Evolutionary conservation across 35 echinoderm and acorn worm genomes (phyloP), one percentile per base, ranked within the genome.

Genomic region (Acanthaster planci): DNA sequence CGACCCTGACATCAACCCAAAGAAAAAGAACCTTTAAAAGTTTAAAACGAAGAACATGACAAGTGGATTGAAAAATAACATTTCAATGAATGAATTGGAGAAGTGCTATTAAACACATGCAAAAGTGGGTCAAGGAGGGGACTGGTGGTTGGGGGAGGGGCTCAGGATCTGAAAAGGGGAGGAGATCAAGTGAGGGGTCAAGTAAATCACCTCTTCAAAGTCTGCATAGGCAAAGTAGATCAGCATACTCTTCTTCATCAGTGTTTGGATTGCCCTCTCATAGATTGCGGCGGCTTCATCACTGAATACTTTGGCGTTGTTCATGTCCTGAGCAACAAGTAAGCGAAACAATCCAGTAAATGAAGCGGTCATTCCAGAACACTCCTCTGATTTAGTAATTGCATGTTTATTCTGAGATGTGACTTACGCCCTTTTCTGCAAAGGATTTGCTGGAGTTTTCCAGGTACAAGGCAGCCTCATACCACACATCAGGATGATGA

Each of bases 181-280:
- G 42, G 42, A 6, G 42, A 6, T 47, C 42, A 47, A 12, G 42
- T 4, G 59, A 67, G 59, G 23, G 7, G 59, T 40, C 5, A 55
- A 10, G 8, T 26, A 6, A 64, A 44, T 52, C 82, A 97, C 95
- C 91, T 99, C 96, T 94, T 99, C 96, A 91, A 99, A 99, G 72
- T 99, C 96, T 75, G 92, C 96, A 86, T 99, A 99, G 19, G 96
- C 96, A 89, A 99, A 99, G 86, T 99, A 99, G 51, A 92, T 93
- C 2, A 99, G 84, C 88, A 94, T 91, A 51, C 93, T 99, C 26
- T 84, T 94, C 89, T 99, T 99, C 92, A 99, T 91, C n/a, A 91
- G 77, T 2, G 92, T 86, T 52, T 92, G 91, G 52, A 99, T 99
- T 23, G 96, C 96, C 88, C 96, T 90, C 72, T 99, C 96, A 78